Conservation (phyloP, 2,888 invertebrate species). For the Idaea aversata region DNA sequence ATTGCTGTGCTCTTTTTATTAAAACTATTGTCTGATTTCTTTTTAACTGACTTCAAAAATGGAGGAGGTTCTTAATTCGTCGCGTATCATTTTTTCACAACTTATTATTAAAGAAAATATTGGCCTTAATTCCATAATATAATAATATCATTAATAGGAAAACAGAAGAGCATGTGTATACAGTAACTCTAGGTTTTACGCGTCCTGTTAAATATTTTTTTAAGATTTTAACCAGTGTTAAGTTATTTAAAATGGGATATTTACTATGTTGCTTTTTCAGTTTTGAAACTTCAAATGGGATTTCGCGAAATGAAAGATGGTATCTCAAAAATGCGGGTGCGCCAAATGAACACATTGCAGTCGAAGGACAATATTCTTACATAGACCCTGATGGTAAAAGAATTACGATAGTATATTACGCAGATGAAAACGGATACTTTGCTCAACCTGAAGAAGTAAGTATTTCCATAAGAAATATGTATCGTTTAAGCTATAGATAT, state of each 20-base stretch:
- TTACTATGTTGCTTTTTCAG: neutral
- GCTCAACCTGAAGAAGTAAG: neutral
- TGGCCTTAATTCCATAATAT: no score
- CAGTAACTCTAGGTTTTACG: no score
- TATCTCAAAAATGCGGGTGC: constrained; percentile 14
- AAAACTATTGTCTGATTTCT: no score
- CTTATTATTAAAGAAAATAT: no score
- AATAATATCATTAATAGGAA: no score
- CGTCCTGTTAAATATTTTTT: no score
- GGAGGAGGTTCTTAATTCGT: no score
- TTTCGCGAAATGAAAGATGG: constrained; percentile 17
- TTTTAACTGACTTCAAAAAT: no score
- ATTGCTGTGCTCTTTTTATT: no score
- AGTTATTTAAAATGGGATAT: constrained; percentile 3
- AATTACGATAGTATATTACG: constrained; percentile 10
- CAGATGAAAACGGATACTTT: constrained; percentile 14
- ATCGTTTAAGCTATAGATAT: neutral
- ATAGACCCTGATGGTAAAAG: constrained; percentile 10
- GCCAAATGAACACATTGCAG: constrained; percentile 15
- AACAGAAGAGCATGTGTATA: no score
- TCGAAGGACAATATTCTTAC: constrained; percentile 14
- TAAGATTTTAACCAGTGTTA: no score
- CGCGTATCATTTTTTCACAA: no score
- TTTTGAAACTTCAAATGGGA: constrained; percentile 18
- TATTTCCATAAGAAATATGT: neutral